Percentiles rank a stretch among this genome's conserved stretches.
Evolutionary conservation across 2,797 vertebrate species (phyloP).

Genomic region (Chromis chromis): DNA sequence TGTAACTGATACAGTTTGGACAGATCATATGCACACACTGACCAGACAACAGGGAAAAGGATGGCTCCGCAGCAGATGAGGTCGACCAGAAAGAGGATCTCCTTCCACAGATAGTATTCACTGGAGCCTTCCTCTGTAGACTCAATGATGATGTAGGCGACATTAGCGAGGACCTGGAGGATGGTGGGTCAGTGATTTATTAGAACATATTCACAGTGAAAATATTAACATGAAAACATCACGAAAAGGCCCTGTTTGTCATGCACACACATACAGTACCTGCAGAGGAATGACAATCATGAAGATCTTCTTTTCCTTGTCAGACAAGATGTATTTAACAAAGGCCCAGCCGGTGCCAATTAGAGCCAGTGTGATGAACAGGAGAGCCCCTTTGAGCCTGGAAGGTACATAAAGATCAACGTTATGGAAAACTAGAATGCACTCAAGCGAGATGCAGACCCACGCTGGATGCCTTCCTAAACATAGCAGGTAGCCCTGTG

Average conservation of each 20-base stretch:
- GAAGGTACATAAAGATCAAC: conserved; percentile 3
- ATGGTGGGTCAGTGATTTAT: background rate
- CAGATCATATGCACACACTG: conserved; percentile 38
- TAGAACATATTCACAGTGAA: background rate
- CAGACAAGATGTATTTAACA: conserved; percentile 89
- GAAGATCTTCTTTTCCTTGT: conserved; percentile 93
- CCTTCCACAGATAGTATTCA: conserved; percentile 89
- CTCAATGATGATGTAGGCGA: conserved; percentile 89
- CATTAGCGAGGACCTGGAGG: conserved; percentile 84
- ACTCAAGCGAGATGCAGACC: too few species aligned
- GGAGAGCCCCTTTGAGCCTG: conserved; percentile 90
- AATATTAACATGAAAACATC: background rate
- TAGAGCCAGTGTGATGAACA: conserved; percentile 90
- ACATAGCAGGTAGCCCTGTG: too few species aligned
- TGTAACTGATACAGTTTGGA: background rate
- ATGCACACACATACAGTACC: conserved; percentile 69
- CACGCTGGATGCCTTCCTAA: too few species aligned
- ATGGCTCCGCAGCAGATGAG: conserved; percentile 90
- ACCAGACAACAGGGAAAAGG: conserved; percentile 91
- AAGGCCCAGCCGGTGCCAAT: conserved; percentile 91
- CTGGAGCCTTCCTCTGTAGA: conserved; percentile 88
- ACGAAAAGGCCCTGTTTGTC: background rate
- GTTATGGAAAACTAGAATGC: background rate
- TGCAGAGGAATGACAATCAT: conserved; percentile 90
- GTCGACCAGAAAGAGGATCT: conserved; percentile 90